Evolutionary conservation across 2,113 vertebrate genomes (phyloP).

Genomic region (Chaetodon auriga): DNA sequence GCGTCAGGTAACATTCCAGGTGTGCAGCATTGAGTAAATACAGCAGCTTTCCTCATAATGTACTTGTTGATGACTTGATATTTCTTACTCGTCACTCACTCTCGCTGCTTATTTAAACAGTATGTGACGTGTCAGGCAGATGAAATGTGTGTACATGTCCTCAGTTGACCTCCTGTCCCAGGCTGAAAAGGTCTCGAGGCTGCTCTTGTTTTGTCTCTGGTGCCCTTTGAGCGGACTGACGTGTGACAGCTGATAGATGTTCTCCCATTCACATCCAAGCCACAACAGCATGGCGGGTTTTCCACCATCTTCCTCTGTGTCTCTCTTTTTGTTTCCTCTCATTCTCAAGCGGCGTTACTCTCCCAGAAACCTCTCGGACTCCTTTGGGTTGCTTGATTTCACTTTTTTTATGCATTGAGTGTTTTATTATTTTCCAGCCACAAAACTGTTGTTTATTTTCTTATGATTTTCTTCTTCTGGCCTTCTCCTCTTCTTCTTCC

Average conservation of each 20-base stretch:
- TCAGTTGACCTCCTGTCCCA: neutral
- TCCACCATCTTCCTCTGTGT: constrained; percentile 80
- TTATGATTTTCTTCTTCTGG: constrained; percentile 73
- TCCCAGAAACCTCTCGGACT: constrained; percentile 69
- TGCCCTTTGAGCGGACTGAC: neutral
- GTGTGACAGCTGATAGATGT: neutral
- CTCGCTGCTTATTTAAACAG: too few relatives aligned
- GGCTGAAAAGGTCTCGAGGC: too few relatives aligned
- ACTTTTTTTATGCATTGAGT: constrained; percentile 65
- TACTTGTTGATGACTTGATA: too few relatives aligned
- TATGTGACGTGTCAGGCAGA: too few relatives aligned
- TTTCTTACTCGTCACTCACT: too few relatives aligned
- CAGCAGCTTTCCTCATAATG: neutral
- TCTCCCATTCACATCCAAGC: constrained; percentile 56
- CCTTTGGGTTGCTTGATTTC: constrained; percentile 66
- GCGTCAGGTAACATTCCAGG: too few relatives aligned
- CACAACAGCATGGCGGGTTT: constrained; percentile 65
- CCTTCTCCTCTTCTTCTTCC: constrained; percentile 85
- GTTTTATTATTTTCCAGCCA: constrained; percentile 52
- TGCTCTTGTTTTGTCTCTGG: neutral
- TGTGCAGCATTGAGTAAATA: too few relatives aligned
- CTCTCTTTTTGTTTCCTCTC: constrained; percentile 78
- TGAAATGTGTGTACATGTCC: too few relatives aligned
- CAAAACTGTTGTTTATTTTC: constrained; percentile 51
- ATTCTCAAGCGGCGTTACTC: constrained; percentile 68